Conservation (phyloP, 1,140 invertebrate species). For the Palaemon carinicauda region DNA sequence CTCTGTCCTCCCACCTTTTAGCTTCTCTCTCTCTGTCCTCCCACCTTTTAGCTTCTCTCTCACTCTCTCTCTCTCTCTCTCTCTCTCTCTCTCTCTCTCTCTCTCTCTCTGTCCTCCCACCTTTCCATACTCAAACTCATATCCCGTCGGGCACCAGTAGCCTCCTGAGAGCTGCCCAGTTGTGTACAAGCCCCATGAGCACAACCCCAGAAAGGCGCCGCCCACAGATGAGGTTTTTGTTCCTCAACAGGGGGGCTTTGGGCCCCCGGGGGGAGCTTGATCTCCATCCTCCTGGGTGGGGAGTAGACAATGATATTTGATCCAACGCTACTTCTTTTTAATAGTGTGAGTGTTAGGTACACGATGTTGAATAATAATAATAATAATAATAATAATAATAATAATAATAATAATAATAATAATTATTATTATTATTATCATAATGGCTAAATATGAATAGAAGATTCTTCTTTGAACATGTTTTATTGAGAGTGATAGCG, state of each 20-base stretch:
- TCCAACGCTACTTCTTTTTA: neutral
- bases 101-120: too few relatives aligned
- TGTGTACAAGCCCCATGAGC: slow-evolving; percentile 22
- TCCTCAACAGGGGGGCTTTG: neutral
- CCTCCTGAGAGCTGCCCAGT: neutral
- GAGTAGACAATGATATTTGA: neutral
- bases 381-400: neutral
- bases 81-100: too few relatives aligned
- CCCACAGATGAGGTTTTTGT: slow-evolving; percentile 9
- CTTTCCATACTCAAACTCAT: neutral
- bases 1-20: too few relatives aligned
- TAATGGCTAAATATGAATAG: too few relatives aligned
- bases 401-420: too few relatives aligned
- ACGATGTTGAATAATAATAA: neutral
- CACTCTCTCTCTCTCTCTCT: too few relatives aligned
- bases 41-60: too few relatives aligned
- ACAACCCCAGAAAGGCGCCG: slow-evolving; percentile 13
- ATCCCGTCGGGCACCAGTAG: neutral
- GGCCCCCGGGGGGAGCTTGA: neutral
- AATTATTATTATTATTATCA: too few relatives aligned
- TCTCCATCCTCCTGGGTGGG: slow-evolving; percentile 16
- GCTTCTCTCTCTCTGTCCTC: too few relatives aligned
- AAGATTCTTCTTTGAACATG: too few relatives aligned
- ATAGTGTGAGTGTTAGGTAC: too few relatives aligned
- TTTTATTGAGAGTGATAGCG: too few relatives aligned